Conservation (phyloP, 2,113 vertebrate species). For the Aegotheles bennettii region DNA sequence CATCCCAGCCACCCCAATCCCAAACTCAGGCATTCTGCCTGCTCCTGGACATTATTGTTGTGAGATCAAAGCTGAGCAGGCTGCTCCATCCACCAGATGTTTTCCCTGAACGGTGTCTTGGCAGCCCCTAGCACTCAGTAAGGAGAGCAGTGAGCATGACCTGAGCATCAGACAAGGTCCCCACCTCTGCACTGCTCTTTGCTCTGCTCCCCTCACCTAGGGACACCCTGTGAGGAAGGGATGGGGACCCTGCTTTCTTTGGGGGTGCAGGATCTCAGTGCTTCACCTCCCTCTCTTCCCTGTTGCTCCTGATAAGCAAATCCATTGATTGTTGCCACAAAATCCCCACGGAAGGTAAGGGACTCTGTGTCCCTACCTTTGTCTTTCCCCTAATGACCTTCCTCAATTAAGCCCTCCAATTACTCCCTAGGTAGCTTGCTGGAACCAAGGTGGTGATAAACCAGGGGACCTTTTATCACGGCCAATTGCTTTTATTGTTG, state of each 20-base stretch:
- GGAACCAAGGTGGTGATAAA: neutral
- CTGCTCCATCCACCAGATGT: neutral
- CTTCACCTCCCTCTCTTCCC: neutral
- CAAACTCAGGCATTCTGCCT: too few relatives aligned
- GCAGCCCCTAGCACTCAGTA: neutral
- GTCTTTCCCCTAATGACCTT: neutral
- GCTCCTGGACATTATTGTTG: neutral
- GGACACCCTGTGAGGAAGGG: neutral
- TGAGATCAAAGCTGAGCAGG: neutral
- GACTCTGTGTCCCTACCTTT: neutral
- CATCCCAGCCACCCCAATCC: neutral
- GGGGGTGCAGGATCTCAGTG: neutral
- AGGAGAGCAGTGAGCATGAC: neutral
- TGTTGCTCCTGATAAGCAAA: neutral
- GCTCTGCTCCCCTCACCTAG: too few relatives aligned
- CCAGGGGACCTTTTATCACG: neutral
- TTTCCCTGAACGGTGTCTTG: neutral
- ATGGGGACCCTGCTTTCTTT: neutral
- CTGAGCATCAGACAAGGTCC: neutral
- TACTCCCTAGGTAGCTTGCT: neutral
- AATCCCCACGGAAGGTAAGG: neutral
- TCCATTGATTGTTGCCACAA: rapidly evolving
- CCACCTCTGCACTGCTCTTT: neutral
- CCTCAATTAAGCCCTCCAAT: slow-evolving; percentile 7
- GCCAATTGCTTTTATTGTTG: neutral